These are phyloP conservation scores for Resseliella maxima DNA, from an alignment of 2,888 invertebrate species.

Conservation along the genomic window DNA sequence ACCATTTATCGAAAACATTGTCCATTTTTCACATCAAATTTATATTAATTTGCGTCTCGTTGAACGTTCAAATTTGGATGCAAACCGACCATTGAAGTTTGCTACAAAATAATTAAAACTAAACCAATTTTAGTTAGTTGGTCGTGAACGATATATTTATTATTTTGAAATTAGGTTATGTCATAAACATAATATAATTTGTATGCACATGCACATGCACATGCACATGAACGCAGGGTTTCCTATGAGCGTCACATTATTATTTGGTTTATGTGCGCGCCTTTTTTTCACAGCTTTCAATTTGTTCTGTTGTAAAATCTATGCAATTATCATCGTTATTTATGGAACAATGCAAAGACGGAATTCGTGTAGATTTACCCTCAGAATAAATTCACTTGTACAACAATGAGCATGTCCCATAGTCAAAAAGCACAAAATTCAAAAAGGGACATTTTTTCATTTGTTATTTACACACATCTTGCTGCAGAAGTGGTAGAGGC, in stretches of 20 bases:
- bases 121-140: not conserved
- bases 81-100: not conserved
- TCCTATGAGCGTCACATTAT: not conserved
- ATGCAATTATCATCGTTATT: not conserved
- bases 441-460: too few species aligned
- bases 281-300: not conserved
- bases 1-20: not conserved
- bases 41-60: slow-evolving; percentile 16
- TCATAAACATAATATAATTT: slow-evolving; percentile 25
- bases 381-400: not conserved
- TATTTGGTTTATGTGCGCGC: not conserved
- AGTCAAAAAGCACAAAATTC: too few species aligned
- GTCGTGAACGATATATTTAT: not conserved
- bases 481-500: too few species aligned
- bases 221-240: not conserved
- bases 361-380: not conserved
- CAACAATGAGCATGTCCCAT: not conserved
- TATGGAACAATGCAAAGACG: not conserved
- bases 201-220: too few species aligned
- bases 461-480: too few species aligned
- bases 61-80: not conserved
- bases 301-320: not conserved
- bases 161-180: slow-evolving; percentile 43
- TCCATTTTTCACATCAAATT: slow-evolving; percentile 42
- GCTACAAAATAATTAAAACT: not conserved